Evolutionary conservation across 1,140 invertebrate species (phyloP).

Genomic region (Dendroctonus valens): DNA sequence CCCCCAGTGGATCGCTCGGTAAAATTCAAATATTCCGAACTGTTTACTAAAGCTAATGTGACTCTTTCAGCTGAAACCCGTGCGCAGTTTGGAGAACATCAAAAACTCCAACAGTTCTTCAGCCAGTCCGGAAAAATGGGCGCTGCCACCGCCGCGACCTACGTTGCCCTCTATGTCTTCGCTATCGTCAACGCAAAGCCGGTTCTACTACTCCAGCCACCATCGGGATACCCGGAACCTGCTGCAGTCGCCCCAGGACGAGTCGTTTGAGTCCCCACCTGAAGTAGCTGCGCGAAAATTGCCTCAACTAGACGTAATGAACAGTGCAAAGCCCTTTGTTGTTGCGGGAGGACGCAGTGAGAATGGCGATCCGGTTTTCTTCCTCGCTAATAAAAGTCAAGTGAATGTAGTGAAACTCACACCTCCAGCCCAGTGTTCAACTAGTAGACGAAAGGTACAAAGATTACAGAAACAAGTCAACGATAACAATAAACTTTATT

Average conservation of each 20-base stretch:
- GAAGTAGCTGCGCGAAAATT: constrained; percentile 30
- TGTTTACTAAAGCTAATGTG: neutral
- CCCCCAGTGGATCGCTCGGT: constrained; percentile 58
- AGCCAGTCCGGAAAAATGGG: constrained; percentile 50
- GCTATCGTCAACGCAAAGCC: constrained; percentile 36
- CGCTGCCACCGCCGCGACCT: constrained; percentile 37
- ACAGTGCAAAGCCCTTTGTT: constrained; percentile 47
- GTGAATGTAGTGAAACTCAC: constrained; percentile 50
- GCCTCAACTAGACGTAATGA: constrained; percentile 38
- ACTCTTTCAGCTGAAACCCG: constrained; percentile 59
- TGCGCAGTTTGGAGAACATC: constrained; percentile 61
- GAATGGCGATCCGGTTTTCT: constrained; percentile 49
- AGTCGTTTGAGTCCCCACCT: constrained; percentile 41
- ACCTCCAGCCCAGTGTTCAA: constrained; percentile 43
- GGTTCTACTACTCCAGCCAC: constrained; percentile 35
- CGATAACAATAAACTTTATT: neutral
- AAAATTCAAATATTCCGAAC: constrained; percentile 37
- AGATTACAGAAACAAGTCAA: neutral
- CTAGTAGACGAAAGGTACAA: constrained; percentile 45
- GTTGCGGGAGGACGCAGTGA: constrained; percentile 48
- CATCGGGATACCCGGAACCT: constrained; percentile 45
- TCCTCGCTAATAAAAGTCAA: constrained; percentile 46
- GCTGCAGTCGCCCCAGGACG: constrained; percentile 45
- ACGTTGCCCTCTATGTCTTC: constrained; percentile 34
- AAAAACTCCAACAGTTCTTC: constrained; percentile 49